These are phyloP conservation scores for Chironomus riparius DNA, from an alignment of 2,888 invertebrate species.

Conservation along the genomic window DNA sequence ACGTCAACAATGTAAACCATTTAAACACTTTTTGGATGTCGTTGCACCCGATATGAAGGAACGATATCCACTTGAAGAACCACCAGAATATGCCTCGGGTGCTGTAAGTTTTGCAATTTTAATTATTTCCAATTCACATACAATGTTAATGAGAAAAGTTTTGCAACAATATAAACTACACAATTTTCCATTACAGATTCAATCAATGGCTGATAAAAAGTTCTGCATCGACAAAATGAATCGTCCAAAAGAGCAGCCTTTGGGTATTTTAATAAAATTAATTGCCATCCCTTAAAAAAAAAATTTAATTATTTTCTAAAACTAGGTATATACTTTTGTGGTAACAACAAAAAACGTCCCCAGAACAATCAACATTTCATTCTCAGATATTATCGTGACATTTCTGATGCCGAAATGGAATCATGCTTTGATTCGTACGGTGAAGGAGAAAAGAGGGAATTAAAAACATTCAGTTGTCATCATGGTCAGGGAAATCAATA, in stretches of 20 bases:
- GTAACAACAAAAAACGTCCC: constrained; percentile 33
- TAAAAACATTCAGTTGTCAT: constrained; percentile 79
- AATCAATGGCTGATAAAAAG: constrained; percentile 51
- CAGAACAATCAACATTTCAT: constrained; percentile 36
- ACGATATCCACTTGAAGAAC: constrained; percentile 76
- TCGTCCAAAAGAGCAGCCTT: constrained; percentile 36
- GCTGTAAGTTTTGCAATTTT: constrained; percentile 51
- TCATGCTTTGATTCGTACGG: constrained; percentile 78
- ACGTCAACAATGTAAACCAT: constrained; percentile 74
- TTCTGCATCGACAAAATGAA: constrained; percentile 63
- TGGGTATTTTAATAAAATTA: constrained; percentile 30
- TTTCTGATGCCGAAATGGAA: constrained; percentile 47
- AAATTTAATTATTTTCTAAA: too few relatives aligned
- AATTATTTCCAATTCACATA: constrained; percentile 37
- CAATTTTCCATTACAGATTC: constrained; percentile 41
- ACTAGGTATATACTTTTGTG: constrained; percentile 35
- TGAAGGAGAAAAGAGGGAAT: constrained; percentile 60
- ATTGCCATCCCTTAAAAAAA: not conserved
- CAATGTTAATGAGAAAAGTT: not conserved
- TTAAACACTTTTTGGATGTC: constrained; percentile 90
- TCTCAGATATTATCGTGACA: constrained; percentile 34
- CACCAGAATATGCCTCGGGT: constrained; percentile 68
- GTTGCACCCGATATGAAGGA: constrained; percentile 57
- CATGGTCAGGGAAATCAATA: constrained; percentile 87
- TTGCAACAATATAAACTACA: constrained; percentile 28